Conservation (phyloP, 1,140 invertebrate genomes). For the Araneus ventricosus region DNA sequence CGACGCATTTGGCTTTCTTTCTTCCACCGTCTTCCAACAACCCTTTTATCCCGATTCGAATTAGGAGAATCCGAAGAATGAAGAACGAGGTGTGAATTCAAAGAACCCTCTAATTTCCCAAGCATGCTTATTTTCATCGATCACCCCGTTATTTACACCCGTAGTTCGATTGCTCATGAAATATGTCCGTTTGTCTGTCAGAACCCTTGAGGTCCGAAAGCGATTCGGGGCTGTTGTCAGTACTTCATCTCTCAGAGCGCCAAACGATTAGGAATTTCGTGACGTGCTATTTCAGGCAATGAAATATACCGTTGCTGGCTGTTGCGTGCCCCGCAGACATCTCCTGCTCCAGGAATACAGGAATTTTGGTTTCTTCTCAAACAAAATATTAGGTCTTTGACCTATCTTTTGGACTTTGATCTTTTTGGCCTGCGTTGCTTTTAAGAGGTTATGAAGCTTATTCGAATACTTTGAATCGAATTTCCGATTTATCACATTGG, state of each 20-base stretch:
- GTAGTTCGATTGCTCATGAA: neutral
- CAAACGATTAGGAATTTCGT: conserved; percentile 42
- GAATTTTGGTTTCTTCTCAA: neutral
- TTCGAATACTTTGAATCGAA: too few species aligned
- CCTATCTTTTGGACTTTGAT: neutral
- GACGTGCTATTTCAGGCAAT: neutral
- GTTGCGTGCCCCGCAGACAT: neutral
- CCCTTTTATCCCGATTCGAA: conserved; percentile 15
- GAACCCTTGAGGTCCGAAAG: neutral
- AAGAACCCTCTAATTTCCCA: conserved; percentile 37
- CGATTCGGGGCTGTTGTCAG: conserved; percentile 20
- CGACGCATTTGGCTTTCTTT: conserved; percentile 22
- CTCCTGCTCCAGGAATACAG: neutral
- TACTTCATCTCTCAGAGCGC: conserved; percentile 33
- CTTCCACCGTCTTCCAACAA: neutral
- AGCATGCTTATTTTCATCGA: conserved; percentile 44
- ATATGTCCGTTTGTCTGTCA: conserved; percentile 18
- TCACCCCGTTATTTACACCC: neutral
- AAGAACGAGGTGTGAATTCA: conserved; percentile 53
- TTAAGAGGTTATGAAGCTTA: too few species aligned
- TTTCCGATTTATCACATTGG: too few species aligned
- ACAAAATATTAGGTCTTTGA: neutral
- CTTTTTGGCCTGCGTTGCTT: neutral
- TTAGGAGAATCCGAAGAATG: conserved; percentile 27
- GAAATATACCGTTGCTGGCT: too few species aligned